Base-by-base conservation (phyloP, 1,140 invertebrate genomes). In the Drosophila setifemur region DNA sequence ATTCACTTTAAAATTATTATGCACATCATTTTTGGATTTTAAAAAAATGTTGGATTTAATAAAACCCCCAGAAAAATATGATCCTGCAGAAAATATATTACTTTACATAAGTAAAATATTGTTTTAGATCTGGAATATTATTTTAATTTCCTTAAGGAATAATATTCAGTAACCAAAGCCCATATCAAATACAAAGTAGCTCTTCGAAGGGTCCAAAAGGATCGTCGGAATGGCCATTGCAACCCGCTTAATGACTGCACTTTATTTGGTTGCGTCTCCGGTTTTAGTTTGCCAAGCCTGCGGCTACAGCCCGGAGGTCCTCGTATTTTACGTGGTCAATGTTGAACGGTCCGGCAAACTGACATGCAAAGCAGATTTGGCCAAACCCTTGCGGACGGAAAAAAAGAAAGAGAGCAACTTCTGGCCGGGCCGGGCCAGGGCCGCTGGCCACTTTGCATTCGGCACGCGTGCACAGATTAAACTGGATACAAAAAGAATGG, bases 271-370 rank as follows among this genome's bases (percentile, higher is more conserved):
- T 63, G 40, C 31, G 6, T 26, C 19, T 26, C 31, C 11, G 18
- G 39, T 63, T 48, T 49, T 26, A 25, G 60, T 25, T 40, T 66
- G 44, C n/a, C n/a, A n/a, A n/a, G 35, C 33, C 39, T 73, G 74
- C 39, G 74, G 74, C 61, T 33, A 9, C 31, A n/a, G 52, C 53
- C 74, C 63, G 40, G 47, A 48, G 39, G 70, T 44, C 49, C 66
- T 74, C 57, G 76, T 70, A 81, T 81, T 79, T 75, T 61, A 79
- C 76, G 76, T 75, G 76, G 76, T 58, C 69, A 74, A 79, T 70
- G 63, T 81, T 78, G 58, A 68, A 68, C 74, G 68, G 60, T 67
- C 52, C 64, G 43, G 14, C 57, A 37, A 37, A 45, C 76, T 58
- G 52, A 64, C 75, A 74, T 58, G 47, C 68, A 78, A 69, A 78